Base-by-base conservation (phyloP, 2,113 vertebrate species). In the Puma concolor region DNA sequence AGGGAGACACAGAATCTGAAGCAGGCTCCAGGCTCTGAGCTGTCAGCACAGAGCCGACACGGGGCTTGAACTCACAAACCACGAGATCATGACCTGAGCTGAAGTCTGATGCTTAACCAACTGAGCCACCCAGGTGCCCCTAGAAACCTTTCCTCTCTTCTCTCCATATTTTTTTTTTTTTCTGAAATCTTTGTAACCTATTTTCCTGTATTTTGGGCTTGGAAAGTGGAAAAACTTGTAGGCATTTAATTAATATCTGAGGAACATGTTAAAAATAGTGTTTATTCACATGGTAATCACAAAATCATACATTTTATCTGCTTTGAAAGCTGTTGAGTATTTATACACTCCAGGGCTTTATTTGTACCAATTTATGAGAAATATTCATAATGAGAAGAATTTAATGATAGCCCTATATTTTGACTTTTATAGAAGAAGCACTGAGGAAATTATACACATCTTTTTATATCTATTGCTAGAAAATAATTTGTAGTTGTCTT, bases 401-500 rank as follows among this genome's bases (percentile, higher is more conserved):
- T 36, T 52, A 85, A 29, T 86, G 9, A 91, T 66, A 80, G 74
- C 83, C 83, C n/a, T 69, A 74, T 54, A 52, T 33, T 84, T 95
- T 88, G 54, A 85, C 36, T 95, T 92, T 96, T 84, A 41, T 17
- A 69, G 86, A 87, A 92, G 67, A 74, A 89, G 48, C 19, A 92
- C n/a, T 50, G 29, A 66, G 54, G 85, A 89, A 96, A 89, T 93
- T 84, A 54, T 25, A 76, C 50, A 81, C 23, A 86, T 63, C 29
- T 82, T 87, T 94, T 80, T 72, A 38, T 1, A 95, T 19, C 38
- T 38, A 36, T 69, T 44, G 91, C 38, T 76, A 50, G 17, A 94
- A 95, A 94, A 72, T 77, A 82, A 82, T 54, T 86, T 95, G 25
- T 66, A 79, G 21, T 90, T 95, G 11, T 95, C 91, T 77, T 64